These are phyloP conservation scores for Eristalis tenax DNA, from an alignment of 2,888 invertebrate species.

Conservation along the genomic window DNA sequence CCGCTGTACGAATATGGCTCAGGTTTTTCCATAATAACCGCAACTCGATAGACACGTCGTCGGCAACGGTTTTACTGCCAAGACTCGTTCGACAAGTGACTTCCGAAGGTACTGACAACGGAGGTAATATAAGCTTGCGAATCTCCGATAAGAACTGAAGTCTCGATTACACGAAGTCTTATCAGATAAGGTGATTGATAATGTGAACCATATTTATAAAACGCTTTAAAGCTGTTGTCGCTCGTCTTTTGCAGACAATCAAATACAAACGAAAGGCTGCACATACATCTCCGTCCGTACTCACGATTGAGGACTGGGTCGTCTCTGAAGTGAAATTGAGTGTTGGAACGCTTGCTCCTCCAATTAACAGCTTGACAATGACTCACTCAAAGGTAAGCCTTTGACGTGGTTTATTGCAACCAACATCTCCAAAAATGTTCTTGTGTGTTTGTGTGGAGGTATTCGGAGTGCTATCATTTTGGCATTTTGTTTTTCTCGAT, in stretches of 20 bases:
- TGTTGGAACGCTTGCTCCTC: too few species aligned
- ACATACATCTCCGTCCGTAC: background rate
- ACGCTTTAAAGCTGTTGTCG: background rate
- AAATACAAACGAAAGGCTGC: too few species aligned
- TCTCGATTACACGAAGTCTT: background rate
- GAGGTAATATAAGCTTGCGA: background rate
- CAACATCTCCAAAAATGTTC: too few species aligned
- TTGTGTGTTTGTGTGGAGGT: too few species aligned
- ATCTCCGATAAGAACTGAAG: background rate
- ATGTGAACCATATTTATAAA: background rate
- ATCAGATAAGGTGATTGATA: background rate
- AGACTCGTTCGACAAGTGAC: background rate
- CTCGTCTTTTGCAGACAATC: background rate
- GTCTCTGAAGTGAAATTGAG: background rate
- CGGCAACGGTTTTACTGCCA: background rate
- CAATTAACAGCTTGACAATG: too few species aligned
- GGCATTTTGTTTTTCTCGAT: too few species aligned
- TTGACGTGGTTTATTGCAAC: too few species aligned
- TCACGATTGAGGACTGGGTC: background rate
- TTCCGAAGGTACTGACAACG: background rate
- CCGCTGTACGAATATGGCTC: constrained; percentile 1
- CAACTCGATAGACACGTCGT: background rate
- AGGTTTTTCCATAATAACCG: constrained; percentile 8
- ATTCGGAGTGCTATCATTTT: too few species aligned
- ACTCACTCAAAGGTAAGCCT: too few species aligned